These are phyloP conservation scores for human (Homo sapiens) DNA, from an alignment of 2,113 vertebrate genomes.

Conservation along the genomic window GRCh38 chr7:48450501-48451000, in stretches of 20 bases:
- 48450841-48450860: not conserved
- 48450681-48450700: not conserved
- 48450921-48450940: not conserved
- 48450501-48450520: not conserved
- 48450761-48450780: not conserved
- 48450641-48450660: not conserved
- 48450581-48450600: not conserved
- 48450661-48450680: not conserved
- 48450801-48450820: not conserved
- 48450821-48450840: not conserved
- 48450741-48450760: accelerated
- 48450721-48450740: not conserved
- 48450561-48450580: not conserved
- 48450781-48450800: not conserved
- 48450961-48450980: not conserved
- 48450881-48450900: accelerated
- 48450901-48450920: accelerated
- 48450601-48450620: not conserved
- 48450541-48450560: not conserved
- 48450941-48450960: not conserved
- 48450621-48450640: not conserved
- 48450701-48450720: not conserved
- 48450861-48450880: not conserved
- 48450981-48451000: too few species aligned
- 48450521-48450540: not conserved